These are phyloP conservation scores for Lycorma delicatula DNA, from an alignment of 1,140 invertebrate genomes.

Conservation along the genomic window DNA sequence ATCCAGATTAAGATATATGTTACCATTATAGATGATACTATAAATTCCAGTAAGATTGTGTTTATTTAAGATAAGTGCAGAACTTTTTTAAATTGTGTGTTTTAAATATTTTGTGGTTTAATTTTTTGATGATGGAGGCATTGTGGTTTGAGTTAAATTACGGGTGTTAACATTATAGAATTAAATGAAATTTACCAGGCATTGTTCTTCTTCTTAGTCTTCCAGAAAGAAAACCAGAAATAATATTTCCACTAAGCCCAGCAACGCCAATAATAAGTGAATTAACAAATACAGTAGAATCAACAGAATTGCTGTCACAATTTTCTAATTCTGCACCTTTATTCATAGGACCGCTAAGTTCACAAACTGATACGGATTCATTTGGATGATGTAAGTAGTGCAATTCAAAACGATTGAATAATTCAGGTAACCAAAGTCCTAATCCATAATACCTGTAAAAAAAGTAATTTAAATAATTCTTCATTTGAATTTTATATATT, in stretches of 20 bases:
- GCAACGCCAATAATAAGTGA: conserved; percentile 41
- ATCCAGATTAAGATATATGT: too few species aligned
- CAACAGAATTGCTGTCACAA: conserved; percentile 27
- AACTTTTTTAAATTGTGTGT: too few species aligned
- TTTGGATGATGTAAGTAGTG: conserved; percentile 41
- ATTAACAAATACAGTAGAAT: conserved; percentile 40
- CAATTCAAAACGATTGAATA: conserved; percentile 48
- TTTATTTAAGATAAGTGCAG: too few species aligned
- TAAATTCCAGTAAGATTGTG: too few species aligned
- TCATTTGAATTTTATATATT: too few species aligned
- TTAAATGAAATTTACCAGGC: conserved; percentile 22
- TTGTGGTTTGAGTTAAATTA: too few species aligned
- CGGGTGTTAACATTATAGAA: too few species aligned
- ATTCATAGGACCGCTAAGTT: conserved; percentile 35
- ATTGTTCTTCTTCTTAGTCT: conserved; percentile 20
- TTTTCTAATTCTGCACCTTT: background rate
- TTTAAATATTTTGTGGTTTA: too few species aligned
- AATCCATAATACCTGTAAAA: conserved; percentile 53
- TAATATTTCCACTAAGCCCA: conserved; percentile 39
- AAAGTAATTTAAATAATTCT: background rate
- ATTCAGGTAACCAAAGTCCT: conserved; percentile 59
- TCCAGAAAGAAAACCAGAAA: conserved; percentile 14
- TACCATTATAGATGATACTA: too few species aligned
- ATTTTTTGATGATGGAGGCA: too few species aligned
- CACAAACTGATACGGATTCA: conserved; percentile 39